Evolutionary conservation across 2,888 invertebrate species (phyloP).

Genomic region (Deroplatys truncata): DNA sequence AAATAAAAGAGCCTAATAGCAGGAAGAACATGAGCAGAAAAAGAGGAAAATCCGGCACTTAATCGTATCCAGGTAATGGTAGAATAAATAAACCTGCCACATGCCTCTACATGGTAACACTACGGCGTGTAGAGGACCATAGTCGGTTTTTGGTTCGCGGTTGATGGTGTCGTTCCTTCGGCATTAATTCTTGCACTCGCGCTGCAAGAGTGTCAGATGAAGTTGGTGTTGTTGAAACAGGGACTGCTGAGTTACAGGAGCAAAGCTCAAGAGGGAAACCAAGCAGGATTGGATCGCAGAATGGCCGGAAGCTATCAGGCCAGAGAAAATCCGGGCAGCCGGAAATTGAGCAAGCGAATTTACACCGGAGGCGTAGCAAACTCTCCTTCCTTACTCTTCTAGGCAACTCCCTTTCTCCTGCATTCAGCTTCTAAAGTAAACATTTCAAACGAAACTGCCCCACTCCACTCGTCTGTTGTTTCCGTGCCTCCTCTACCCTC

Average conservation of each 20-base stretch:
- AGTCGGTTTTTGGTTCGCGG: too few relatives aligned
- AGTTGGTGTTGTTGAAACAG: neutral
- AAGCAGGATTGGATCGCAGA: neutral
- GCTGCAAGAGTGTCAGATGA: neutral
- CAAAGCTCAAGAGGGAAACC: neutral
- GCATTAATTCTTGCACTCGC: neutral
- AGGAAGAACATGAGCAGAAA: too few relatives aligned
- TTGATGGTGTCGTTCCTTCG: neutral
- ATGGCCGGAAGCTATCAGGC: constrained; percentile 25
- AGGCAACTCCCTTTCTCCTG: neutral
- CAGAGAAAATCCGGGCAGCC: constrained; percentile 24
- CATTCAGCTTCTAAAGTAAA: neutral
- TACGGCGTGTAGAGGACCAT: too few relatives aligned
- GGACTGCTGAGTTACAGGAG: neutral
- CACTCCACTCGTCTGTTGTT: neutral
- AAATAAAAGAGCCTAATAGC: too few relatives aligned
- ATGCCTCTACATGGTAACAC: too few relatives aligned
- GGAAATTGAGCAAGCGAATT: constrained; percentile 28
- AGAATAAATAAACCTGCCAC: too few relatives aligned
- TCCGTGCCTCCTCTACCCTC: neutral
- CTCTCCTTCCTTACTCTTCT: neutral
- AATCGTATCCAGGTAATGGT: too few relatives aligned
- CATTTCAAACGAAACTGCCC: neutral
- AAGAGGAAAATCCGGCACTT: too few relatives aligned
- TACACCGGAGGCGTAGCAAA: constrained; percentile 16